phyloP scores from a whole-genome alignment of 2,797 vertebrate species.

The Spheniscus humboldti region DNA sequence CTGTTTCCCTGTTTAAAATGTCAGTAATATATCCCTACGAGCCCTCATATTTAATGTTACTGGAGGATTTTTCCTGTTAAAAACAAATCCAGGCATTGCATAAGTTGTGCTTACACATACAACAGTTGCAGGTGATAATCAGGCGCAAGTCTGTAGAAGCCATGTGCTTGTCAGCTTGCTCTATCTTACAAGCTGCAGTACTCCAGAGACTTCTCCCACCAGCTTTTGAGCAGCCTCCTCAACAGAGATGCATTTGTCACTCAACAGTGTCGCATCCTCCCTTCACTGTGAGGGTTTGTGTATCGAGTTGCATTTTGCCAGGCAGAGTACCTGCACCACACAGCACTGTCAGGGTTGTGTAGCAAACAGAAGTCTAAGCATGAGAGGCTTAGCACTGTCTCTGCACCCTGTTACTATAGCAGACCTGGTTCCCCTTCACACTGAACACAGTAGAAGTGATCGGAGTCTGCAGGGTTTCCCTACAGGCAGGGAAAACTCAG shows the following conservation, averaged over 20 bases:
- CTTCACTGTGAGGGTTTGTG: rapidly evolving
- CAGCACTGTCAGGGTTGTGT: background rate
- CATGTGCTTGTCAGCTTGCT: background rate
- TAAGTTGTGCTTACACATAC: rapidly evolving
- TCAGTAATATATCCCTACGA: background rate
- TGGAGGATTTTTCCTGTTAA: background rate
- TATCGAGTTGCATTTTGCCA: rapidly evolving
- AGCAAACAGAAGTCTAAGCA: background rate
- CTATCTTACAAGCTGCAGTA: background rate
- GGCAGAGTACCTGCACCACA: rapidly evolving
- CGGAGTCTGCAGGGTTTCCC: background rate
- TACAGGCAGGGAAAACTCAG: background rate
- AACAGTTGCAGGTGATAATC: background rate
- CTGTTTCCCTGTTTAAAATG: background rate
- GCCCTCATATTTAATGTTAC: background rate
- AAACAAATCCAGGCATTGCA: background rate
- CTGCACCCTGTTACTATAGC: background rate
- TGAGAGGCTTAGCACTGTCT: background rate
- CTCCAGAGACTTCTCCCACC: background rate
- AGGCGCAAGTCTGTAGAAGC: rapidly evolving
- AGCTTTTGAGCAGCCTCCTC: background rate
- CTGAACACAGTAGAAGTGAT: conserved; percentile 48
- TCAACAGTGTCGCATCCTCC: rapidly evolving
- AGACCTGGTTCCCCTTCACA: conserved; percentile 54
- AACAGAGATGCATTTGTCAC: background rate